Conservation (phyloP, 2,797 vertebrate genomes). For the Allobates femoralis region DNA sequence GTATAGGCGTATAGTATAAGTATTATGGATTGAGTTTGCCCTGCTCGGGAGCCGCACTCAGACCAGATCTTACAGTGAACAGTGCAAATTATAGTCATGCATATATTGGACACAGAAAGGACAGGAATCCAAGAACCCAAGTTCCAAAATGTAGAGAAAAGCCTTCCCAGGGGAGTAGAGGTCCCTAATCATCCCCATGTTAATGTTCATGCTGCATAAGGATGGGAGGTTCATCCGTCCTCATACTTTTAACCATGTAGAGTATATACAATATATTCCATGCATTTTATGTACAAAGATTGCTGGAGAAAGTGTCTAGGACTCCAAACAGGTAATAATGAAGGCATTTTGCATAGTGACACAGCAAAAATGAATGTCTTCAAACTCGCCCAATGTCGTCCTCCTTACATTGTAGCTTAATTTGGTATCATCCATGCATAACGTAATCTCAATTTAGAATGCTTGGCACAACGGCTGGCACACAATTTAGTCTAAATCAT, state of each 20-base stretch:
- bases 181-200: not conserved
- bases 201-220: not conserved
- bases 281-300: not conserved
- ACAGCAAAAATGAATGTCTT: constrained; percentile 30
- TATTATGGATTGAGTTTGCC: not conserved
- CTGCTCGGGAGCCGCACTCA: not conserved
- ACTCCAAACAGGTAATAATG: not conserved
- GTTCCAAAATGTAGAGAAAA: not conserved
- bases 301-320: not conserved
- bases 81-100: not conserved
- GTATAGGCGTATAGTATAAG: not conserved
- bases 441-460: constrained; percentile 29
- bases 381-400: constrained; percentile 30
- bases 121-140: not conserved
- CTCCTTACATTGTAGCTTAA: constrained; percentile 35
- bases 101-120: not conserved
- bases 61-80: not conserved
- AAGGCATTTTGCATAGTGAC: constrained; percentile 32
- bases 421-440: constrained; percentile 35
- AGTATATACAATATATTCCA: not conserved
- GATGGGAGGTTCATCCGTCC: not conserved
- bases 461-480: constrained; percentile 28
- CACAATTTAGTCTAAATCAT: constrained; percentile 29
- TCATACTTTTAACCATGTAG: not conserved
- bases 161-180: not conserved